phyloP scores from a whole-genome alignment of 2,888 invertebrate species.

The Philonicus albiceps region DNA sequence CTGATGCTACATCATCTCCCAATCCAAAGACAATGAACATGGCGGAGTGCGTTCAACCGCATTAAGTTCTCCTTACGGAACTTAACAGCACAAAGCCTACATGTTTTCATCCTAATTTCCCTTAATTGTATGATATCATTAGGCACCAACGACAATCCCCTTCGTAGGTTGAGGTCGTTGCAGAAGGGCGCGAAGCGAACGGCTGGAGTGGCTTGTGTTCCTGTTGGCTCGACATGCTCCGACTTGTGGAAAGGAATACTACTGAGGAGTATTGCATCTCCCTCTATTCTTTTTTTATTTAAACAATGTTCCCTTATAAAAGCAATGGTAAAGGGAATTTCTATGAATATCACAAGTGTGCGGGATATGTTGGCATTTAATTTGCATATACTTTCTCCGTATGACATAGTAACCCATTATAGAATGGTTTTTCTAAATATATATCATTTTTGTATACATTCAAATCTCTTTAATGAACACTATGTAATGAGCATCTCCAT shows the following conservation, averaged over 20 bases:
- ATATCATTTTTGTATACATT: too few relatives aligned
- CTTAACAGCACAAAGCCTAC: conserved; percentile 5
- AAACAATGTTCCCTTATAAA: background rate
- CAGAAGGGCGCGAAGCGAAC: background rate
- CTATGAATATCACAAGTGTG: background rate
- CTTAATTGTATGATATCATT: conserved; percentile 25
- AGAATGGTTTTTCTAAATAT: too few relatives aligned
- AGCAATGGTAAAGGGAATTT: background rate
- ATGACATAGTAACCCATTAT: conserved; percentile 4
- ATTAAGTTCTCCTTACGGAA: conserved; percentile 13
- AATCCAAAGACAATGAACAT: background rate
- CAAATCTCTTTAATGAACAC: too few relatives aligned
- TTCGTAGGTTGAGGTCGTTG: background rate
- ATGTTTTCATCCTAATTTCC: conserved; percentile 23
- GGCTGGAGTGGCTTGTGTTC: background rate
- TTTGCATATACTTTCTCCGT: conserved; percentile 14
- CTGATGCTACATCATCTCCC: background rate
- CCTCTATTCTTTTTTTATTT: background rate
- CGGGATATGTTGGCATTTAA: conserved; percentile 4
- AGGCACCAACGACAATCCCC: conserved; percentile 1
- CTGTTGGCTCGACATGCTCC: background rate
- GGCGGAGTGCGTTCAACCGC: conserved; percentile 1
- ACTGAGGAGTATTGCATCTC: background rate
- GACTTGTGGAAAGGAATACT: background rate
- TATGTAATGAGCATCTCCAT: too few relatives aligned